Percentiles rank a stretch among this genome's conserved stretches.
Conservation (phyloP, 2,113 vertebrate genomes). For the Leucoraja erinaceus region DNA sequence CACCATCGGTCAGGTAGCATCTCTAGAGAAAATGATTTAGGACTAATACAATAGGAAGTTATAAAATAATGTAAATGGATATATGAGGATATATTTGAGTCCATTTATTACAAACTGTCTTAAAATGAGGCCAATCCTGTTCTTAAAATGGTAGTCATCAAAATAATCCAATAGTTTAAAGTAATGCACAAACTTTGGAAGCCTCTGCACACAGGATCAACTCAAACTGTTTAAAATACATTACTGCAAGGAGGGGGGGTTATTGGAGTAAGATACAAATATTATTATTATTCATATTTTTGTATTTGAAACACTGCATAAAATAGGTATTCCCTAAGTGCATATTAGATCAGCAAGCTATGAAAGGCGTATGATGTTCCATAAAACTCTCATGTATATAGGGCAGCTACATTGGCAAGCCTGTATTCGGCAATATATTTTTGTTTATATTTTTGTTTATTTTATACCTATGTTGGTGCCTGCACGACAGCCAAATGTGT, state of each 20-base stretch:
- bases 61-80: not conserved
- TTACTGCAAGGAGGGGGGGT: not conserved
- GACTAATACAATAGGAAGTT: not conserved
- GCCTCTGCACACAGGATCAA: not conserved
- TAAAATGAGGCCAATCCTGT: not conserved
- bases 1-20: too few species aligned
- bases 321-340: slow-evolving; percentile 2
- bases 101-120: not conserved
- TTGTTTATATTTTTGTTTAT: slow-evolving; percentile 8
- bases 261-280: slow-evolving; percentile 4
- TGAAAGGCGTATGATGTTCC: slow-evolving; percentile 27
- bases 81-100: not conserved
- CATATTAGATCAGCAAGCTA: not conserved
- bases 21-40: too few species aligned
- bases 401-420: not conserved
- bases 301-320: slow-evolving; percentile 21
- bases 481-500: not conserved
- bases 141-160: too few species aligned
- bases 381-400: slow-evolving; percentile 24
- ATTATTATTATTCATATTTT: slow-evolving; percentile 1
- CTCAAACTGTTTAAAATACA: not conserved
- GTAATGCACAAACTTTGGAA: not conserved
- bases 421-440: not conserved
- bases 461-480: not conserved
- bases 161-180: slow-evolving; percentile 26